Percentiles rank a stretch among this genome's conserved stretches.
Evolutionary conservation across 2,797 vertebrate species (phyloP).

Genomic region (Catamblyrhynchus diadema): DNA sequence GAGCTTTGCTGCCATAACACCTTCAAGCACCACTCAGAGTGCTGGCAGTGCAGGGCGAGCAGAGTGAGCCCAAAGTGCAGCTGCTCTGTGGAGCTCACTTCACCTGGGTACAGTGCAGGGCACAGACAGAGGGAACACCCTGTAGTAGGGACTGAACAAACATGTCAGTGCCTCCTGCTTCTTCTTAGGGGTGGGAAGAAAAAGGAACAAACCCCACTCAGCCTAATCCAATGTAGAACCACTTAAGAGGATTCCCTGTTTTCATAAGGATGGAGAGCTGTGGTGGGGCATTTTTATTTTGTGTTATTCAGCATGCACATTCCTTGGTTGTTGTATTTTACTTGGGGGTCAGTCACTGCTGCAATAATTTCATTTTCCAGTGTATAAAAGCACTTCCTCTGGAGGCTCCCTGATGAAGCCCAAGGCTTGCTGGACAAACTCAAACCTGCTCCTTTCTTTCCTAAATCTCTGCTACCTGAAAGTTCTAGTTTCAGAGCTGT

Average conservation of each 20-base stretch:
- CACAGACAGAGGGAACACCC: neutral
- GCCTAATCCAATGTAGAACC: neutral
- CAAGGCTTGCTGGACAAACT: neutral
- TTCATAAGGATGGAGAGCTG: fast-evolving
- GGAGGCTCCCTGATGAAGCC: neutral
- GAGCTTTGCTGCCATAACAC: neutral
- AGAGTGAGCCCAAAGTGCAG: neutral
- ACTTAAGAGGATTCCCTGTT: neutral
- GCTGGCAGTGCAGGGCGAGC: neutral
- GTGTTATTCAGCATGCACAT: fast-evolving
- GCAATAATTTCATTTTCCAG: neutral
- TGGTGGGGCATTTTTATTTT: neutral
- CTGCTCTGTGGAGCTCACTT: neutral
- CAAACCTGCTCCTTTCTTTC: neutral
- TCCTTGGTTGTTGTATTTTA: neutral
- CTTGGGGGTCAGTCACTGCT: neutral
- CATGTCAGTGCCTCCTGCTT: neutral
- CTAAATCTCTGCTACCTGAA: neutral
- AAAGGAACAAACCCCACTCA: neutral
- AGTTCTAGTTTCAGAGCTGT: neutral
- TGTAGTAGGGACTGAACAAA: neutral
- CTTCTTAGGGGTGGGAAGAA: neutral
- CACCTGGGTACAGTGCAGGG: fast-evolving
- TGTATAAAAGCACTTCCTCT: neutral
- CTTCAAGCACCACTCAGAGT: fast-evolving